Evolutionary conservation across 92 coral and sea anemone species (phyloP), one percentile per base, ranked within the genome.

Genomic region (Epizoanthus ramosus): DNA sequence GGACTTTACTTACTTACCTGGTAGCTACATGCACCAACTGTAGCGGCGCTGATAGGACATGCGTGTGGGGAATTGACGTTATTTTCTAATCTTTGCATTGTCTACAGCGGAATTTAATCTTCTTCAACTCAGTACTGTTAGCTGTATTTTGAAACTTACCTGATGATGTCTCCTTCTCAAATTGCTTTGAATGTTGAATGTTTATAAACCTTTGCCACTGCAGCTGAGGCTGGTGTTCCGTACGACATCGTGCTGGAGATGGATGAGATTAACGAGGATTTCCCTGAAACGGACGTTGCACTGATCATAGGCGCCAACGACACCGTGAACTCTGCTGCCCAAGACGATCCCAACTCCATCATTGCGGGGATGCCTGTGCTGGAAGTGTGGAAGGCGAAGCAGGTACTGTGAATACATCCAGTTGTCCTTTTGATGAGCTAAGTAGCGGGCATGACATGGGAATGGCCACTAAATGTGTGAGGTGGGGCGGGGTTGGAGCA

Each of bases 351-450:
- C 13, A 91, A 92, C 85, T 95, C 98, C 18, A 90, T 94, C 84
- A 95, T 95, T 77, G 98, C 98, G 75, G 98, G 98, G 31, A 95
- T 95, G 98, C 98, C 98, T 83, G 98, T 95, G 24, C 91, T 95
- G 6, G 98, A 95, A 93, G 98, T 96, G 22, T 96, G 99, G 99
- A 96, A 96, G 73, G 92, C 98, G 16, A 93, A 87, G 71, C 95
- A 95, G 96, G 98, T 91, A 50, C 73, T 91, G 84, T 9, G 14
- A 43, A 59, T 1, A 15, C 52, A 3, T 39, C 0, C 6, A 63
- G 60, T 41, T 80, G 43, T 45, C 73, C 52, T 57, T 53, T 24
- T 15, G 14, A 13, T 52, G 79, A 14, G 68, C 69, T 63, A 73
- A 16, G 41, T 50, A 73, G 4, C 19, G 6, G 23, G 18, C 41